phyloP scores from a whole-genome alignment of 2,113 vertebrate genomes.

The Crotalus helleri region DNA sequence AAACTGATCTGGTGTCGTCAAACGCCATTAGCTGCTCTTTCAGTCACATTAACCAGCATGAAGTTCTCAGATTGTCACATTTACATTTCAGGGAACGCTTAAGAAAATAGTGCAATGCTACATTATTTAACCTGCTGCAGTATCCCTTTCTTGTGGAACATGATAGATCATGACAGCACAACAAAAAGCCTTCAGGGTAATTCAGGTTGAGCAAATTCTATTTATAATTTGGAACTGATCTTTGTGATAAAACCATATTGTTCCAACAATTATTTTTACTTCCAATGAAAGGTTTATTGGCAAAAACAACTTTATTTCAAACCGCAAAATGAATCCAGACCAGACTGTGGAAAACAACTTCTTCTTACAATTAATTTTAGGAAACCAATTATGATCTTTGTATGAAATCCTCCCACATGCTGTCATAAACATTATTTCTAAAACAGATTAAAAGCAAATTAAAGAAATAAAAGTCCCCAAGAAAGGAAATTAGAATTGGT shows the following conservation, averaged over 20 bases:
- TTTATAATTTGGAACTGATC: background rate
- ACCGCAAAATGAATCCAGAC: background rate
- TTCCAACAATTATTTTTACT: background rate
- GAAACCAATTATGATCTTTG: background rate
- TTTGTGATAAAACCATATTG: background rate
- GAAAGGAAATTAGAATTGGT: background rate
- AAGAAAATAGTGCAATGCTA: background rate
- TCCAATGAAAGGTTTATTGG: background rate
- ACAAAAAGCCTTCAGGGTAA: constrained; percentile 4
- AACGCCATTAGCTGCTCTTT: background rate
- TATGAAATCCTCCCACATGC: background rate
- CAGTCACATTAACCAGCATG: background rate
- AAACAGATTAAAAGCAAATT: background rate
- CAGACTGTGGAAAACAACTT: background rate
- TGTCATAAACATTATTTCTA: background rate
- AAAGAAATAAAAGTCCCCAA: background rate
- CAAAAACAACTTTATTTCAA: background rate
- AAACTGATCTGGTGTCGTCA: background rate
- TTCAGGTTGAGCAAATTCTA: constrained; percentile 16
- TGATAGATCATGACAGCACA: background rate
- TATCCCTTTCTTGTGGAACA: constrained; percentile 7
- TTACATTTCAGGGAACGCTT: background rate
- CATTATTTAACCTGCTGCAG: background rate
- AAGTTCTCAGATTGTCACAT: background rate
- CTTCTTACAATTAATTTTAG: background rate